These are phyloP conservation scores for Nymphalis io DNA, from an alignment of 1,140 invertebrate genomes.

Conservation along the genomic window DNA sequence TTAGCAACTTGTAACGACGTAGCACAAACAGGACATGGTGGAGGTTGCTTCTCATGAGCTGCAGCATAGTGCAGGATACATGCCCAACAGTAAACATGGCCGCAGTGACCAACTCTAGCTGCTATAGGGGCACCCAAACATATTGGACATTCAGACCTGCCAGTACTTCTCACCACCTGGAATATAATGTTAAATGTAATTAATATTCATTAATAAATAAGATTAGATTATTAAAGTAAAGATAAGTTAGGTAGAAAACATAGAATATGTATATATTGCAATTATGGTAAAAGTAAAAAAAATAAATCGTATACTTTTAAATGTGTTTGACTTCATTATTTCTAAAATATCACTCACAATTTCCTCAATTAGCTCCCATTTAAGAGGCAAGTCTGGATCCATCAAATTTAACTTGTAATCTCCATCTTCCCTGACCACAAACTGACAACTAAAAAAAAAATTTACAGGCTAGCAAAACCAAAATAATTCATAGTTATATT, in stretches of 20 bases:
- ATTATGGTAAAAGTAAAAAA: too few species aligned
- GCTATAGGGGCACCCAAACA: conserved; percentile 92
- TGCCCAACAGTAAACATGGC: conserved; percentile 97
- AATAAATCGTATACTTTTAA: too few species aligned
- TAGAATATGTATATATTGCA: too few species aligned
- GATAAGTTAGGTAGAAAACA: too few species aligned
- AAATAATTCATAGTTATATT: too few species aligned
- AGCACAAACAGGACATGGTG: conserved; percentile 94
- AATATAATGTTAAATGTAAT: conserved; percentile 3
- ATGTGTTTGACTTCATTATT: neutral
- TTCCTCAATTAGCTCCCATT: conserved; percentile 96
- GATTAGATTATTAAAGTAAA: too few species aligned
- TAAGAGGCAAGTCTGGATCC: conserved; percentile 93
- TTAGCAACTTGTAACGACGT: conserved; percentile 88
- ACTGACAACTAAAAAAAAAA: conserved; percentile 91
- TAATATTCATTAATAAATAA: neutral
- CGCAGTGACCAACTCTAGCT: conserved; percentile 96
- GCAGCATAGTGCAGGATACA: conserved; percentile 96
- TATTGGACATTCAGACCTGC: conserved; percentile 92
- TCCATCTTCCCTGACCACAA: conserved; percentile 90
- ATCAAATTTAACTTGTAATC: conserved; percentile 89
- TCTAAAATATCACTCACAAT: conserved; percentile 83
- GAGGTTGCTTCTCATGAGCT: conserved; percentile 86
- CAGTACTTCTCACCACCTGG: conserved; percentile 76
- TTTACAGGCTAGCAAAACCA: too few species aligned